These are phyloP conservation scores for Xiphophorus couchianus DNA, from an alignment of 2,113 vertebrate genomes.

Conservation along the genomic window DNA sequence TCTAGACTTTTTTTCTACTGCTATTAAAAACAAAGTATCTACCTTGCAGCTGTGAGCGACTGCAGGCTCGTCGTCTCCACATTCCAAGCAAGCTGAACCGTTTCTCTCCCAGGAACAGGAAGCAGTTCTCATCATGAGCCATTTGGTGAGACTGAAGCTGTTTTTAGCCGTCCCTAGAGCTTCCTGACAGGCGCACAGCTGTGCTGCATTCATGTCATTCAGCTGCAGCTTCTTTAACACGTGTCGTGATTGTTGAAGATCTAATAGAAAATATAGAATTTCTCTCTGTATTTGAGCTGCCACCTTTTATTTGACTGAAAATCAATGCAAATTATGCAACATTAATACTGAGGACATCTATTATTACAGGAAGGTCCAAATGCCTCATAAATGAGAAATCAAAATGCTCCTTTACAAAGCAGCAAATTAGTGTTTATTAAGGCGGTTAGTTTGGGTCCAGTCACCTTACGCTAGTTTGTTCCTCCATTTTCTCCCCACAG, in stretches of 20 bases:
- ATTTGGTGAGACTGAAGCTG: neutral
- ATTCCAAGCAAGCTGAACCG: neutral
- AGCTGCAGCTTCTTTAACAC: no score
- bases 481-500: no score
- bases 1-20: neutral
- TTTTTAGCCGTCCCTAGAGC: neutral
- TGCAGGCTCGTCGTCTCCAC: neutral
- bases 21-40: neutral
- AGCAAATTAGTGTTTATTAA: no score
- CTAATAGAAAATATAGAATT: neutral
- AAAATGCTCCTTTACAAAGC: no score
- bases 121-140: no score
- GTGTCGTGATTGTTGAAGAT: no score
- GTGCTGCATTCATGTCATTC: neutral
- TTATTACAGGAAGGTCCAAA: neutral
- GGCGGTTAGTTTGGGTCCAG: no score
- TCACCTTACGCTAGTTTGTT: no score
- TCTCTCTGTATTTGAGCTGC: neutral
- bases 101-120: neutral
- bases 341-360: neutral
- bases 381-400: no score
- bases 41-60: neutral
- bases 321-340: no score
- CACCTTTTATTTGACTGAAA: neutral
- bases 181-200: neutral